phyloP scores from a whole-genome alignment of 2,888 invertebrate genomes.

The Nomada ruficornis region DNA sequence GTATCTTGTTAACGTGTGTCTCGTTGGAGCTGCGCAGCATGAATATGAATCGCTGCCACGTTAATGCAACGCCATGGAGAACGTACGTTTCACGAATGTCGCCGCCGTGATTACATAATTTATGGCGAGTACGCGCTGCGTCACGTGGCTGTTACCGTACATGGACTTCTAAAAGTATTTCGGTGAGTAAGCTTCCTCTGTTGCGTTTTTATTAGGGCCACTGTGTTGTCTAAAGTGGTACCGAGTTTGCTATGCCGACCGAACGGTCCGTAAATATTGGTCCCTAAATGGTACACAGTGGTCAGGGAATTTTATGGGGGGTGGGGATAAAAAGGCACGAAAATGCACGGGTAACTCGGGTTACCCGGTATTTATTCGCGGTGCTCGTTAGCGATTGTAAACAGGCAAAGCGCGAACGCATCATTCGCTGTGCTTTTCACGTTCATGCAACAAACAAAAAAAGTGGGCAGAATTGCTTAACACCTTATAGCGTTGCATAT shows the following conservation, averaged over 20 bases:
- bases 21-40: slow-evolving; percentile 27
- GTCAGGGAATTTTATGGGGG: not conserved
- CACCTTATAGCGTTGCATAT: not conserved
- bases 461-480: not conserved
- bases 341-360: not conserved
- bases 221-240: not conserved
- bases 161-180: slow-evolving; percentile 13
- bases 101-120: slow-evolving; percentile 66
- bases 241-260: not conserved
- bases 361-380: slow-evolving; percentile 18
- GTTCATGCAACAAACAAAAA: not conserved
- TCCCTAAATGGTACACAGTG: not conserved
- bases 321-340: not conserved
- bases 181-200: slow-evolving; percentile 50
- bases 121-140: slow-evolving; percentile 27
- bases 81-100: slow-evolving; percentile 41
- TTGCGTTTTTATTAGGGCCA: not conserved
- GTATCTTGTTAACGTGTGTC: slow-evolving; percentile 28
- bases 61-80: slow-evolving; percentile 51
- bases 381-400: slow-evolving; percentile 19
- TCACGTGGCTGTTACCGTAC: slow-evolving; percentile 19
- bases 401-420: not conserved
- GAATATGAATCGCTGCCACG: slow-evolving; percentile 38
- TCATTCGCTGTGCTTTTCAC: not conserved
- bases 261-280: slow-evolving; percentile 6